Evolutionary conservation across 2,797 vertebrate species (phyloP), one percentile per base, ranked within the genome.

Genomic region (Tarsius wallacei): DNA sequence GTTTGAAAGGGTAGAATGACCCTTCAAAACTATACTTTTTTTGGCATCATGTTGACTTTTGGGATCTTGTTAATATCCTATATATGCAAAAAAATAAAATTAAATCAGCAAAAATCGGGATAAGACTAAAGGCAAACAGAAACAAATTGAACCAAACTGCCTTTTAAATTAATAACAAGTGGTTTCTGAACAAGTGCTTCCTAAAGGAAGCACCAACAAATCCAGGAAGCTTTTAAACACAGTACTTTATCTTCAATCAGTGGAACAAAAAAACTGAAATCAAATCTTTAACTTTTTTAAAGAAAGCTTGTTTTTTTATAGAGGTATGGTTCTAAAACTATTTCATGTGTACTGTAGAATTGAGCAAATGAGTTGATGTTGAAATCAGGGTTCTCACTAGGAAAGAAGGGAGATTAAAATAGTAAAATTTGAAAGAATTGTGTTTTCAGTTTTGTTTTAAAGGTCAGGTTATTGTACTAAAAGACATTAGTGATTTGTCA

Each of bases 81-180:
- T 3, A 21, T 47, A 31, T 64, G 55, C 7, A 47, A 63, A 63
- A 87, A 70, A 68, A 24, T 66, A 47, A 87, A 90, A 70, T 71
- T 19, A 78, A 80, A 83, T 66, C 11, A 66, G 10, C 36, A 80
- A 80, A 19, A 15, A 59, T 26, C 21, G n/a, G 33, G 16, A 84
- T 17, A 59, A 93, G 89, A 51, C 64, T 59, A 73, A 94, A 88
- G 71, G 53, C 17, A 84, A n/a, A 71, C 42, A 95, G 24, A 88
- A 84, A 83, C 33, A 77, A 91, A 87, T 33, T 42, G 22, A 77
- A 33, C 47, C 22, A 17, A 71, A 64, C 4, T 63, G 55, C 21
- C 63, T 88, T 77, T 84, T 47, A 78, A 78, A 70, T 36, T 19
- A 63, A 1, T 8, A 64, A 26, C 33, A 70, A 42, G n/a, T n/a